A percentile compares a stretch with the other conserved stretches of the same genome.
These are phyloP conservation scores for Ia io DNA, from an alignment of 2,113 vertebrate species.

Conservation along the genomic window DNA sequence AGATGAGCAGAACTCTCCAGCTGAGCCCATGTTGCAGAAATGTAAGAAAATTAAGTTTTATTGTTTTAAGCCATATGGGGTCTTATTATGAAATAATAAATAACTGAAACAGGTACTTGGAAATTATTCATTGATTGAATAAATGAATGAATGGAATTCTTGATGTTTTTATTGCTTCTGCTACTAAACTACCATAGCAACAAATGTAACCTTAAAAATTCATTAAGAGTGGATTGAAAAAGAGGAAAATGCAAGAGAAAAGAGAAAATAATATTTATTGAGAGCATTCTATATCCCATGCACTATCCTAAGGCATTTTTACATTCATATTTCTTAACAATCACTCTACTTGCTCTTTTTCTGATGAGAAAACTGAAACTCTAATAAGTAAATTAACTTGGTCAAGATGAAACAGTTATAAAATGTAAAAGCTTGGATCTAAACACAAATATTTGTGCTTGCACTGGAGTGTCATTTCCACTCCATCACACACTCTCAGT, in stretches of 20 bases:
- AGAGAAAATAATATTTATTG: not conserved
- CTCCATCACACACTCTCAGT: not conserved
- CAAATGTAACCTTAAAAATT: conserved; percentile 33
- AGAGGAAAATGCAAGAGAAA: not conserved
- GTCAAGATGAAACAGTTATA: not conserved
- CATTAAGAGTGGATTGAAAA: not conserved
- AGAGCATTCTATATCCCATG: not conserved
- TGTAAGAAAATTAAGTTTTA: conserved; percentile 3
- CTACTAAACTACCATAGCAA: conserved; percentile 13
- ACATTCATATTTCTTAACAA: conserved; percentile 11
- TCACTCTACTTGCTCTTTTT: not conserved
- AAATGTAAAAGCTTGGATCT: not conserved
- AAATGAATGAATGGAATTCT: not conserved
- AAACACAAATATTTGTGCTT: not conserved
- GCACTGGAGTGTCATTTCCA: not conserved
- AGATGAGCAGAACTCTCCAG: not conserved
- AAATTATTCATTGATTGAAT: not conserved
- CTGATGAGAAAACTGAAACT: not conserved
- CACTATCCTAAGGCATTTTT: not conserved
- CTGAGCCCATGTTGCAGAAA: not conserved
- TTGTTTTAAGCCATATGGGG: not conserved
- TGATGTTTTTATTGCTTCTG: not conserved
- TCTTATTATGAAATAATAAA: not conserved
- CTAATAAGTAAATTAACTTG: not conserved
- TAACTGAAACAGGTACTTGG: not conserved